These are phyloP conservation scores for Piprites chloris DNA, from an alignment of 2,113 vertebrate genomes.

Conservation along the genomic window DNA sequence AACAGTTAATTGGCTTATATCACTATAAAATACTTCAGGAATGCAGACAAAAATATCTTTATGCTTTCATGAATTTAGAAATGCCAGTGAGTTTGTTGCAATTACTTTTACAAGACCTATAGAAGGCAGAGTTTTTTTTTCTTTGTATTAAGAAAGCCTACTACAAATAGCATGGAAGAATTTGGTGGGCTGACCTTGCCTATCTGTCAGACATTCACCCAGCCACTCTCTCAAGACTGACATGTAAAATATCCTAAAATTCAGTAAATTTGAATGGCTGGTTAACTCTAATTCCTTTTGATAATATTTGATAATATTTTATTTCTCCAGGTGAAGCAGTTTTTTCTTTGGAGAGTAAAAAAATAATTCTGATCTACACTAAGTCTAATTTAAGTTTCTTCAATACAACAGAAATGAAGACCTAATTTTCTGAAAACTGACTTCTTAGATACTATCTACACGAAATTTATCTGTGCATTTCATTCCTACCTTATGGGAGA, in stretches of 20 bases:
- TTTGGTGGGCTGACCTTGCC: background rate
- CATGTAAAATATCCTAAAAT: background rate
- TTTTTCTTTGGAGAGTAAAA: background rate
- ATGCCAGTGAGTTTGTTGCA: background rate
- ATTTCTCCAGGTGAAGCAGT: background rate
- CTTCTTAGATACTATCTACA: background rate
- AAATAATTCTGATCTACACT: background rate
- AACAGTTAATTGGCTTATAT: background rate
- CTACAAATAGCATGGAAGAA: background rate
- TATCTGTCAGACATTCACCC: background rate
- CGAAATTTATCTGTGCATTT: background rate
- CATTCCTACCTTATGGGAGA: background rate
- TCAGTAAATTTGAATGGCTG: background rate
- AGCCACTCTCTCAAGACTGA: accelerated
- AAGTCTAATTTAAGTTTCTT: background rate
- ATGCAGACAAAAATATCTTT: background rate
- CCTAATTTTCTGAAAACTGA: background rate
- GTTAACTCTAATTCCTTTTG: background rate
- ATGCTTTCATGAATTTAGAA: background rate
- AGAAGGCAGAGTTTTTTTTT: background rate
- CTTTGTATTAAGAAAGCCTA: background rate
- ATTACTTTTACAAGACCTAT: background rate
- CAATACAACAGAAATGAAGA: background rate
- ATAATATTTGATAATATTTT: background rate
- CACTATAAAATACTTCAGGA: background rate